These are phyloP conservation scores for Sitta carolinensis DNA, from an alignment of 2,797 vertebrate genomes.

Conservation along the genomic window DNA sequence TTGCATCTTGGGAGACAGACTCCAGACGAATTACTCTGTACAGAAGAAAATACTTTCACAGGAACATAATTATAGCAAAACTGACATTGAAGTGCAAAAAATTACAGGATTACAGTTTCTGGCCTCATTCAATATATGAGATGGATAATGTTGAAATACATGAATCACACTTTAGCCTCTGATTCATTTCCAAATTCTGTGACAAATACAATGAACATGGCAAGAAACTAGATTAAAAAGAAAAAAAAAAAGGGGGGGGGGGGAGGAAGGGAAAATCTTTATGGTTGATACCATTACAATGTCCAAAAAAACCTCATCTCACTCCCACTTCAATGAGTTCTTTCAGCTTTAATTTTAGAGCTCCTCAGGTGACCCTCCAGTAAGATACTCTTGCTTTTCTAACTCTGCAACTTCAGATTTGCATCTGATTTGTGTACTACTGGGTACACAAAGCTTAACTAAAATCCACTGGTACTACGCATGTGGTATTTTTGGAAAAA, in stretches of 20 bases:
- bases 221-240: background rate
- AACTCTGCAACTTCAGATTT: background rate
- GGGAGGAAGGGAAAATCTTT: rapidly evolving
- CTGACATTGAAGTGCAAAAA: background rate
- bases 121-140: background rate
- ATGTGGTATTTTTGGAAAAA: background rate
- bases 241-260: rapidly evolving
- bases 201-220: background rate
- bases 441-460: background rate
- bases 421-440: background rate
- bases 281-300: background rate
- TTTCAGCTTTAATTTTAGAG: background rate
- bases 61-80: background rate
- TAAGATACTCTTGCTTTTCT: background rate
- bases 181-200: background rate
- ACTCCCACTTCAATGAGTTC: background rate
- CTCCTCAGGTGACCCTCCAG: background rate
- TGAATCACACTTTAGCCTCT: background rate
- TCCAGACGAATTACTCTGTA: background rate
- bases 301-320: background rate
- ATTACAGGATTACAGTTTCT: background rate
- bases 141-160: background rate
- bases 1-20: background rate
- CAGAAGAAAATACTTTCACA: background rate
- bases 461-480: background rate